These are phyloP conservation scores for Macrotis lagotis DNA, from an alignment of 2,113 vertebrate species.

Conservation along the genomic window DNA sequence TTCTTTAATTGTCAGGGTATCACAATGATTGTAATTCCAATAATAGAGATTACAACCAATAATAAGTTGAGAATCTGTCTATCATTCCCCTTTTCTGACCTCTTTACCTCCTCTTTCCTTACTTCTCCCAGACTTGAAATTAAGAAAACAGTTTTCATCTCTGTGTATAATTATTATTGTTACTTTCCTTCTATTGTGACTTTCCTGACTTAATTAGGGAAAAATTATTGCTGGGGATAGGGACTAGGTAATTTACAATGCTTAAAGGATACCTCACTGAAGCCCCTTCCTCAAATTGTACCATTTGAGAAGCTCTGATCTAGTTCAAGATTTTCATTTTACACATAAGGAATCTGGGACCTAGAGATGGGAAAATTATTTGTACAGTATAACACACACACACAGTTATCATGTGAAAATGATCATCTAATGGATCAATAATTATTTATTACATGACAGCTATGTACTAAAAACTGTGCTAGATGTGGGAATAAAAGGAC, in stretches of 20 bases:
- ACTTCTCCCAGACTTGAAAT: background rate
- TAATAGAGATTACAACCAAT: background rate
- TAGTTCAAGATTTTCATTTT: background rate
- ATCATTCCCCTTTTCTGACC: background rate
- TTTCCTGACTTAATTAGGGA: background rate
- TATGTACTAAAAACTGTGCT: background rate
- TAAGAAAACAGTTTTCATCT: background rate
- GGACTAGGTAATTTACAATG: background rate
- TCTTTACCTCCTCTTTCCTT: background rate
- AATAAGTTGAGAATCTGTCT: background rate
- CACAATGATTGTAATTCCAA: background rate
- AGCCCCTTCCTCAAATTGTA: background rate
- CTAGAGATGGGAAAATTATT: background rate
- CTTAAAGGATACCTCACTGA: background rate
- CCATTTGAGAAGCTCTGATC: background rate
- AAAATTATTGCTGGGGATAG: background rate
- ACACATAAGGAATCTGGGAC: background rate
- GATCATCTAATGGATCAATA: background rate
- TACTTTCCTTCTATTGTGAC: background rate
- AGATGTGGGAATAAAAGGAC: background rate
- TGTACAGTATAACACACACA: background rate
- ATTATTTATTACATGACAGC: background rate
- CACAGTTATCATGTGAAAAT: background rate
- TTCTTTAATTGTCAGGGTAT: background rate
- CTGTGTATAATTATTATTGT: background rate